Conservation (phyloP, 2,888 invertebrate genomes). For the Rotaria sp. region DNA sequence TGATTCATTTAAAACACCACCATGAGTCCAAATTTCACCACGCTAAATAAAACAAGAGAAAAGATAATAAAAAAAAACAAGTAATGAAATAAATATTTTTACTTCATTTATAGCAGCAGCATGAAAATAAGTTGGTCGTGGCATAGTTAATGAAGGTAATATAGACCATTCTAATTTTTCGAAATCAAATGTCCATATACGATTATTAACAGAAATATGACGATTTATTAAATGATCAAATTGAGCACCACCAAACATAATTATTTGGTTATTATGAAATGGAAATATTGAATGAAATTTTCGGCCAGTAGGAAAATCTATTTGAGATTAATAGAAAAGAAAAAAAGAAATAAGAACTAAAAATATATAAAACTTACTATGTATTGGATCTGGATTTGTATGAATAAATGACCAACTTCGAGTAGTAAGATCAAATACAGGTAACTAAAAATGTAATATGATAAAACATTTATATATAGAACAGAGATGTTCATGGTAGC, state of each 20-base stretch:
- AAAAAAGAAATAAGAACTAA: neutral
- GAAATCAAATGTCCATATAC: constrained; percentile 15
- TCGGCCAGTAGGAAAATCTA: neutral
- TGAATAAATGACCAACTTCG: constrained; percentile 27
- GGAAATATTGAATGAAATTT: constrained; percentile 23
- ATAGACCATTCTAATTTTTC: constrained; percentile 25
- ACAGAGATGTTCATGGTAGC: no score
- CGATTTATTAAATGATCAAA: neutral
- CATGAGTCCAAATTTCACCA: constrained; percentile 25
- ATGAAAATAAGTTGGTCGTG: constrained; percentile 20
- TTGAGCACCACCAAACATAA: constrained; percentile 29
- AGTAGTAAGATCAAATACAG: constrained; percentile 36
- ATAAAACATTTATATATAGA: neutral
- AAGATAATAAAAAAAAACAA: neutral
- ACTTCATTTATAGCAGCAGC: constrained; percentile 13
- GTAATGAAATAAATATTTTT: neutral
- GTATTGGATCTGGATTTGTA: neutral
- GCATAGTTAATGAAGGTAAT: neutral
- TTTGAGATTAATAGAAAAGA: neutral
- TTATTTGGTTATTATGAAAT: neutral
- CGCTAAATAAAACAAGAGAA: neutral
- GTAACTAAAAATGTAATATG: constrained; percentile 26
- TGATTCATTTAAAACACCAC: neutral
- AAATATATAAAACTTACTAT: neutral
- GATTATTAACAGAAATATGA: neutral